Conservation (phyloP, 2,797 vertebrate genomes). For the Pseudochirops cupreus region DNA sequence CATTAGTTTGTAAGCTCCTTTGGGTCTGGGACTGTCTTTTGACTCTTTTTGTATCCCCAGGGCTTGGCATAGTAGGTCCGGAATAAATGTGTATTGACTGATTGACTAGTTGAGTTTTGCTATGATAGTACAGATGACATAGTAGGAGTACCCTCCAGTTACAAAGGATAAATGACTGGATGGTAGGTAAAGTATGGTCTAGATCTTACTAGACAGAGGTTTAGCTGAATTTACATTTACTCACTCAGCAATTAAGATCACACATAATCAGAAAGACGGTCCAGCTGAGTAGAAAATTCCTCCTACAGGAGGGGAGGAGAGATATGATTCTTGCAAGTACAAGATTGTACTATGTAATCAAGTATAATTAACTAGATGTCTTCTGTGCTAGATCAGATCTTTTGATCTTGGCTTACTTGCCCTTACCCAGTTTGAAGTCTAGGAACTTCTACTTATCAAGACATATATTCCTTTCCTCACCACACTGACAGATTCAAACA, state of each 20-base stretch:
- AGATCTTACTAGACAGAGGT: not conserved
- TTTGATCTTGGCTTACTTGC: not conserved
- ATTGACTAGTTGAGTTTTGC: not conserved
- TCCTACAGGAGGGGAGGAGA: not conserved
- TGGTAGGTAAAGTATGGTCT: not conserved
- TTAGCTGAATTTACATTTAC: not conserved
- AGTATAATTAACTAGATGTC: not conserved
- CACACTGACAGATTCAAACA: not conserved
- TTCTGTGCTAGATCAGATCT: not conserved
- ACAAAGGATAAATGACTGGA: not conserved
- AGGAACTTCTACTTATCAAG: not conserved
- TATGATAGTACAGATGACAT: not conserved
- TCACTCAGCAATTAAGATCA: not conserved
- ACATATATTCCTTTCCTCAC: not conserved
- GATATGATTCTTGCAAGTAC: not conserved
- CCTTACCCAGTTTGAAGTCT: not conserved
- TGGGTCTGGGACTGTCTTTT: not conserved
- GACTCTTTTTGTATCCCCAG: not conserved
- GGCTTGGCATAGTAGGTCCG: not conserved
- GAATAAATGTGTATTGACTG: not conserved
- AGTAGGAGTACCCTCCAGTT: not conserved
- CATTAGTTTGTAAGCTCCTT: not conserved
- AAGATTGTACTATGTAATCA: not conserved
- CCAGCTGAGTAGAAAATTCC: not conserved
- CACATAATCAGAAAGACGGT: not conserved